Conservation (phyloP, 2,797 vertebrate genomes). For the Amblyraja radiata region DNA sequence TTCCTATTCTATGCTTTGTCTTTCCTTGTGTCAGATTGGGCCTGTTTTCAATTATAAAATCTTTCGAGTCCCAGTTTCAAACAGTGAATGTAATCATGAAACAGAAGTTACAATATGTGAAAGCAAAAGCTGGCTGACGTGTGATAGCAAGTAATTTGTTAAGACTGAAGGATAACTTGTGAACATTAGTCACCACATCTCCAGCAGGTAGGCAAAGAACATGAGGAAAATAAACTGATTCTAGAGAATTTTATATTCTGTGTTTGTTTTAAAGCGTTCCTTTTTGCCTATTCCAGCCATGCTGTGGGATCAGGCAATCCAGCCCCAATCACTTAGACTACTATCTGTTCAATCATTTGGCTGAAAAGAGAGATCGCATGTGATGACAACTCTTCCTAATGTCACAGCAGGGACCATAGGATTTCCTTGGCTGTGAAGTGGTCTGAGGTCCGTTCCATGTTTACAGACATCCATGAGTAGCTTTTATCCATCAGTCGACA, state of each 20-base stretch:
- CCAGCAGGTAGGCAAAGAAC: background rate
- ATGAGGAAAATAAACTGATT: constrained; percentile 2
- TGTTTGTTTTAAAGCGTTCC: background rate
- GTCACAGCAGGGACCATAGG: background rate
- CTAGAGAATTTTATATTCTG: background rate
- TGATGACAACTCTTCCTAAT: background rate
- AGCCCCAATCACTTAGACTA: background rate
- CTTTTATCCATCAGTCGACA: no score
- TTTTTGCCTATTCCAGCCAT: background rate
- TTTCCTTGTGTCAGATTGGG: background rate
- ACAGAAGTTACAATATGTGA: background rate
- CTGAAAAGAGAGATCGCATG: background rate
- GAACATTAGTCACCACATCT: background rate
- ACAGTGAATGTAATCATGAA: background rate
- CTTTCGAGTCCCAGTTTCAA: background rate
- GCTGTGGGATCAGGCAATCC: background rate
- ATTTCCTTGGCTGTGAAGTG: background rate
- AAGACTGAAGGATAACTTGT: background rate
- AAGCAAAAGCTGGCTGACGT: background rate
- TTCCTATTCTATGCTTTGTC: background rate
- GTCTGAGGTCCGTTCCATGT: background rate
- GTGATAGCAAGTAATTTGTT: background rate
- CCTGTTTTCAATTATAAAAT: background rate
- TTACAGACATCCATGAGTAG: no score
- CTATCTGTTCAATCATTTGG: background rate